These are phyloP conservation scores for Gorsachius magnificus DNA, from an alignment of 2,797 vertebrate genomes.

Conservation along the genomic window DNA sequence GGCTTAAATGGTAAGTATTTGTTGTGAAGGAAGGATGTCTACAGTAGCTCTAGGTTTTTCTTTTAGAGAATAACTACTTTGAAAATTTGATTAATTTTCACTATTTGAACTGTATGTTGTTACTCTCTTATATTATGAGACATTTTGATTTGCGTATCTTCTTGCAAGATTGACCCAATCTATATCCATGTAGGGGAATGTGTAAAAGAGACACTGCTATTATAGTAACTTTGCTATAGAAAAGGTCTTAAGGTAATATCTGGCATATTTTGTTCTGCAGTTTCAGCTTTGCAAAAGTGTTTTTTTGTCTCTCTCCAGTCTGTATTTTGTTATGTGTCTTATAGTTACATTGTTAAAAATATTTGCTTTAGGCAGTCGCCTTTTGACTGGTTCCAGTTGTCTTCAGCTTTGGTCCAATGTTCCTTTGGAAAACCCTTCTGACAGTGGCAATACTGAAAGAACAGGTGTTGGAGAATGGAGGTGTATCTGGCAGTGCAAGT, in stretches of 20 bases:
- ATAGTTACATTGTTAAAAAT: not conserved
- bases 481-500: slow-evolving; percentile 96
- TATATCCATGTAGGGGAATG: not conserved
- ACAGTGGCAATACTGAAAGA: slow-evolving; percentile 71
- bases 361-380: slow-evolving; percentile 79
- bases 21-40: not conserved
- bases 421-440: slow-evolving; percentile 57
- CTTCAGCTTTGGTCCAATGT: slow-evolving; percentile 91
- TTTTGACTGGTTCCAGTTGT: slow-evolving; percentile 88
- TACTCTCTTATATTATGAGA: not conserved
- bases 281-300: not conserved
- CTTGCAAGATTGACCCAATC: not conserved
- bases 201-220: not conserved
- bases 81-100: not conserved
- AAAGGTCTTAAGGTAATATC: not conserved
- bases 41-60: not conserved
- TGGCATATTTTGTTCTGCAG: not conserved
- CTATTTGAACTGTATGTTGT: not conserved
- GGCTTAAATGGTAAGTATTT: not conserved
- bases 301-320: not conserved
- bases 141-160: not conserved
- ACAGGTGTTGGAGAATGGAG: slow-evolving; percentile 79
- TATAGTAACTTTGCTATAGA: not conserved
- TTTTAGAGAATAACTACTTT: not conserved
- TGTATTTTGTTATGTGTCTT: not conserved